phyloP scores from a whole-genome alignment of 2,888 invertebrate genomes.

The Ophraella communa region DNA sequence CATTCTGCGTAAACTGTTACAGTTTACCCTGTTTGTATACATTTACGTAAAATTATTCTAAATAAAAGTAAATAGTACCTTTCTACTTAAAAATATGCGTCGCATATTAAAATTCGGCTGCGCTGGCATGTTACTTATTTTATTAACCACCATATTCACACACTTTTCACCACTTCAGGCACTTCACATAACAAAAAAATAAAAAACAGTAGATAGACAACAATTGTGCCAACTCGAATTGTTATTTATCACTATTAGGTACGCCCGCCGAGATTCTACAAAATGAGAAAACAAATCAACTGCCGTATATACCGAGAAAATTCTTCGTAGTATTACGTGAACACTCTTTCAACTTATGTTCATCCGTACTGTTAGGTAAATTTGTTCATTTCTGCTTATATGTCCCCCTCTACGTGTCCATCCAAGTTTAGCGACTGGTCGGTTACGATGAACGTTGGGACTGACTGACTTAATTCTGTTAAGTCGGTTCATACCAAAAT shows the following conservation, averaged over 20 bases:
- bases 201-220: neutral
- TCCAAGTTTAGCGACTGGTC: conserved; percentile 41
- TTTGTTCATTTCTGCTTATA: conserved; percentile 43
- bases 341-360: neutral
- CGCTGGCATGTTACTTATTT: conserved; percentile 54
- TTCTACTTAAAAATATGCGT: conserved; percentile 54
- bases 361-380: conserved; percentile 38
- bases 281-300: neutral
- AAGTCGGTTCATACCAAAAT: neutral
- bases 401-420: conserved; percentile 44
- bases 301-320: neutral
- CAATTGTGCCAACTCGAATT: neutral
- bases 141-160: conserved; percentile 56
- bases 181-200: conserved; percentile 35
- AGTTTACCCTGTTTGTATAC: too few species aligned
- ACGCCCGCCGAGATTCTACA: neutral
- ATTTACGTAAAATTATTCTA: neutral
- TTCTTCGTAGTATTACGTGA: neutral
- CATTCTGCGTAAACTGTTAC: too few species aligned
- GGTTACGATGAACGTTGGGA: conserved; percentile 39
- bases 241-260: neutral
- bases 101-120: conserved; percentile 54
- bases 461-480: conserved; percentile 15
- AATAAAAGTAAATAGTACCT: conserved; percentile 45
- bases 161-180: conserved; percentile 10